phyloP scores from a whole-genome alignment of 1,140 invertebrate species.

The Campoletis sonorensis region DNA sequence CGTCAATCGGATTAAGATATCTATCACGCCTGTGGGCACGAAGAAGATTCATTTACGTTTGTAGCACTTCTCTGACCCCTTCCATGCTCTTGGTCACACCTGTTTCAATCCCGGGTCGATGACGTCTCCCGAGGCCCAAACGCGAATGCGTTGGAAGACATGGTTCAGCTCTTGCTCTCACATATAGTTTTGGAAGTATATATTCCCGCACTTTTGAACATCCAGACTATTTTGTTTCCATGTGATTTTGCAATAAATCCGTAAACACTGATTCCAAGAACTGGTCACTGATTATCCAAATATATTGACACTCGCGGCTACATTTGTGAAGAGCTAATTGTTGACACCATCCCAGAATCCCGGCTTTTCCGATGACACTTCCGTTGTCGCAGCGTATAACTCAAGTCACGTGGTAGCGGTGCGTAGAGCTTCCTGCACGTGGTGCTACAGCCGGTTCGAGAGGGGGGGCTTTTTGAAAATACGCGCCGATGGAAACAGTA shows the following conservation, averaged over 20 bases:
- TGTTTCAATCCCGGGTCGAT: slow-evolving; percentile 37
- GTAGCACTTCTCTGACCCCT: neutral
- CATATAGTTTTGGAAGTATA: neutral
- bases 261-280: neutral
- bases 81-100: neutral
- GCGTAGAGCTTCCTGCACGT: slow-evolving; percentile 30
- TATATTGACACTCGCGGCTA: slow-evolving; percentile 16
- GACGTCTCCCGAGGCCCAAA: slow-evolving; percentile 8
- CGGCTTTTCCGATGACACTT: slow-evolving; percentile 16
- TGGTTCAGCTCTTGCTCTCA: neutral
- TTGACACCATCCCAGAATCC: neutral
- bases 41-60: slow-evolving; percentile 36
- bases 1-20: slow-evolving; percentile 38
- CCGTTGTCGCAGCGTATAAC: slow-evolving; percentile 21
- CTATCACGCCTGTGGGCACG: slow-evolving; percentile 34
- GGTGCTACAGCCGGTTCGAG: neutral
- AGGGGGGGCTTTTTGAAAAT: slow-evolving; percentile 59
- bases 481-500: slow-evolving; percentile 55
- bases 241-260: neutral
- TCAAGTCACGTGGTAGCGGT: slow-evolving; percentile 60
- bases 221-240: neutral
- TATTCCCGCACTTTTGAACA: neutral
- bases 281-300: neutral
- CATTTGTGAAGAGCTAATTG: neutral
- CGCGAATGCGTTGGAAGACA: slow-evolving; percentile 16